phyloP scores from a whole-genome alignment of 2,113 vertebrate species.

The Dicentrarchus labrax region DNA sequence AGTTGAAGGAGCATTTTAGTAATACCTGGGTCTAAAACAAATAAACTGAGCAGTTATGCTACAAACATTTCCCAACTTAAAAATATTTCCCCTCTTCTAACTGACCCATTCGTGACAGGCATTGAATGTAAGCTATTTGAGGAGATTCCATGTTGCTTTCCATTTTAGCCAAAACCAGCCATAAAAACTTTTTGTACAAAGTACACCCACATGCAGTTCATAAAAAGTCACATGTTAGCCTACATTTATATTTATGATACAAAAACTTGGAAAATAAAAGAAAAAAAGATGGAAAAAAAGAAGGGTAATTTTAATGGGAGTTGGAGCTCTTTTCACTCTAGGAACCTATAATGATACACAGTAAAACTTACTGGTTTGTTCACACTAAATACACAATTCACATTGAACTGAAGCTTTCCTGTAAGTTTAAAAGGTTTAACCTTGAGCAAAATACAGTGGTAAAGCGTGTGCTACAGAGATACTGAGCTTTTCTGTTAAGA shows the following conservation, averaged over 20 bases:
- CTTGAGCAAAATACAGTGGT: slow-evolving; percentile 2
- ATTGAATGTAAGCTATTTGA: slow-evolving; percentile 41
- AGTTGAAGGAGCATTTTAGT: slow-evolving; percentile 43
- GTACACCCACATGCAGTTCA: slow-evolving; percentile 37
- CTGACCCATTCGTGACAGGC: slow-evolving; percentile 27
- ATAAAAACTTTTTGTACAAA: slow-evolving; percentile 48
- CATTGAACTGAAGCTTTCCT: not conserved
- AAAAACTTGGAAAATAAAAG: not conserved
- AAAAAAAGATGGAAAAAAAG: not conserved
- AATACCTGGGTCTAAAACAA: slow-evolving; percentile 44
- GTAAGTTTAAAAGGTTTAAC: slow-evolving; percentile 3
- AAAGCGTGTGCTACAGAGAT: slow-evolving; percentile 1
- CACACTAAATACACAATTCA: slow-evolving; percentile 11
- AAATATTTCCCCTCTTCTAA: slow-evolving; percentile 53
- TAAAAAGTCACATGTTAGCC: slow-evolving; percentile 23
- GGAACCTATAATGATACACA: slow-evolving; percentile 27
- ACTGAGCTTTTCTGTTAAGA: slow-evolving; percentile 22
- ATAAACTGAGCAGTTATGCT: slow-evolving; percentile 14
- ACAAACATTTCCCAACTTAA: slow-evolving; percentile 40
- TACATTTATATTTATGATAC: slow-evolving; percentile 37
- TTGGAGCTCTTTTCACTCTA: slow-evolving; percentile 7
- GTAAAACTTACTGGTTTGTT: slow-evolving; percentile 9
- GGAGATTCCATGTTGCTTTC: slow-evolving; percentile 41
- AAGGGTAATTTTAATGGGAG: not conserved
- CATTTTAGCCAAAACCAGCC: slow-evolving; percentile 56